Evolutionary conservation across 2,888 invertebrate species (phyloP), one percentile per base, ranked within the genome.

Genomic region (Drosophila koepferae): DNA sequence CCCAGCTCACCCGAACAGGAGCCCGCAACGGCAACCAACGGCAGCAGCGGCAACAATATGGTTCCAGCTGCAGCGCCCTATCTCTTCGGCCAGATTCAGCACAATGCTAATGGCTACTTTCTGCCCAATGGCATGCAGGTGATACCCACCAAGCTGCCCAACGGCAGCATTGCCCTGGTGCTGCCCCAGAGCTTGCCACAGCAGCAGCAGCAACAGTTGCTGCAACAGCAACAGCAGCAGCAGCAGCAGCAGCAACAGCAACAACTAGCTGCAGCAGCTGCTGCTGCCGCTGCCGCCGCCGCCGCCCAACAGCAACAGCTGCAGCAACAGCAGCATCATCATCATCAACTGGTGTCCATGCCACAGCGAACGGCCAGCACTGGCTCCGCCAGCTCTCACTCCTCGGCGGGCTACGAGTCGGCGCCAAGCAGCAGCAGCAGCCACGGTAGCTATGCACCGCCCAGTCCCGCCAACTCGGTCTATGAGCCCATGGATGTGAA

Each of bases 121-220:
- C 93, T 95, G 80, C 94, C 95, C 86, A 96, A 96, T 82, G 96
- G 96, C 31, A 95, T 97, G 3, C 97, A 97, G 74, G 93, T 97
- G 60, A 96, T 97, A 16, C 97, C 97, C 28, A 97, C 97, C 14
- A 94, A 97, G 77, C 92, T 97, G 20, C 95, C 97, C 31, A 97
- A 97, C 90, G 97, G 97, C 0, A 97, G 97, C 92, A 96, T 97
- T 76, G 97, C 97, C 0, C 93, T 97, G 20, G 96, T 97, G 1
- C 91, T 97, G 64, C 97, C 97, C 0, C 95, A 96, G 7, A 95
- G 95, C 28, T 94, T 95, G 28, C 94, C 94, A 43, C 55, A 93
- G 61, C 96, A 1, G 94, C 96, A 36, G 96, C 90, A 90, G 63
- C 88, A 85, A 34, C 90, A 83, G 61, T 73, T 75, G 62, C 68